Base-by-base conservation (phyloP, 2,797 vertebrate species). In the Hoplostethus atlanticus region DNA sequence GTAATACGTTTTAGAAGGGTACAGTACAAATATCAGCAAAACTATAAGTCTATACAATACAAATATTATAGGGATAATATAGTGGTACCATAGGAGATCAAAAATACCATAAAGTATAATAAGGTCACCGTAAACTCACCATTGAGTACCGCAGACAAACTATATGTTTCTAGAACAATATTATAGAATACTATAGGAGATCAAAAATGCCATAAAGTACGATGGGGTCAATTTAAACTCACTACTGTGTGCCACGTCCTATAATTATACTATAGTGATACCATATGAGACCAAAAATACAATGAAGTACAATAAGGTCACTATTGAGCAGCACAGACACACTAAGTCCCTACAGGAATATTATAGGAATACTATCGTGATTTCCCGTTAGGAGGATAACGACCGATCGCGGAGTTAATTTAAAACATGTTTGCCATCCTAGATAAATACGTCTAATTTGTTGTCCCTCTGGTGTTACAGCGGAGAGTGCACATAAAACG, bases 401-500 rank as follows among this genome's bases (percentile, higher is more conserved):
- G 25, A 52, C 42, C 10, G 17, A 42, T 0, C 38, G 44, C 16
- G 10, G 30, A 68, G 65, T 50, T 54, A 38, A 64, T 16, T 64
- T 31, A 16, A 17, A 52, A 11, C 42, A 12, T 21, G 17, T 69
- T 38, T 13, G 55, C 53, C 31, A 63, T 80, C 69, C 70, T 63
- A 31, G 47, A 38, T 47, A 59, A 57, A 74, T 65, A 51, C 30
- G 60, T 76, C 62, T 31, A 52, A 77, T 74, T 47, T 84, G 85
- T 58, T 64, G 64, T 70, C 67, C 63, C 70, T 72, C 58, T 65
- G 64, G 4, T 40, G 68, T 58, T 16, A 51, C 73, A 77, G 63
- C 46, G 65, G 30, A 65, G 64, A 60, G 61, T 25, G 64, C 82
- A 75, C 80, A 83, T 66, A 64, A 72, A 80, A 76, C 85, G 76